These are phyloP conservation scores for Lasioglossum albipes DNA, from an alignment of 1,140 invertebrate genomes.

Conservation along the genomic window DNA sequence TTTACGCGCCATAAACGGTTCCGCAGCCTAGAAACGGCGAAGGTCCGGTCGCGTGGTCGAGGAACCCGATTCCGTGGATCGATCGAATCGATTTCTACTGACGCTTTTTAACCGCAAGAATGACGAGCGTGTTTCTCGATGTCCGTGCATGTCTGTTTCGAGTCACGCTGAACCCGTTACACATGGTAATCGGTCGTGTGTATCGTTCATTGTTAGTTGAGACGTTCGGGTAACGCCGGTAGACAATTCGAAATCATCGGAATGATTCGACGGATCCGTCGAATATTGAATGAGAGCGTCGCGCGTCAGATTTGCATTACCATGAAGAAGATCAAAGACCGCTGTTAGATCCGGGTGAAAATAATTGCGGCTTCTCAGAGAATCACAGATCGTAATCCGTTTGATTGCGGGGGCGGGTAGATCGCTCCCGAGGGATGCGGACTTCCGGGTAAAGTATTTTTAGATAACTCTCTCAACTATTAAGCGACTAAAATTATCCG, in stretches of 20 bases:
- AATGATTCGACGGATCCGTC: constrained; percentile 53
- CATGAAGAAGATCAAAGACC: not conserved
- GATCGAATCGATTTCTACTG: not conserved
- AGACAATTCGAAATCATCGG: constrained; percentile 54
- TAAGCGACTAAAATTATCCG: too few relatives aligned
- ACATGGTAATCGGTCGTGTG: constrained; percentile 8
- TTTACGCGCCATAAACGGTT: too few relatives aligned
- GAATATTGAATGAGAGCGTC: constrained; percentile 26
- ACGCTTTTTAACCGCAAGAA: not conserved
- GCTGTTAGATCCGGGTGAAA: not conserved
- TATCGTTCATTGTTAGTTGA: constrained; percentile 8
- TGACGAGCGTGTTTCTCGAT: not conserved
- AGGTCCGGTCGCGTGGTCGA: too few relatives aligned
- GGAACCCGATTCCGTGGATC: too few relatives aligned
- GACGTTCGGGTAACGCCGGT: constrained; percentile 2
- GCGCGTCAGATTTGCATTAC: constrained; percentile 23
- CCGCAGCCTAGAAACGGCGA: too few relatives aligned
- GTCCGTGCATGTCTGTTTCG: not conserved
- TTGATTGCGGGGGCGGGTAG: too few relatives aligned
- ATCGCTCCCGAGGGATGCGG: too few relatives aligned
- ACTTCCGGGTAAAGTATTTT: too few relatives aligned
- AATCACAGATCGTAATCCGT: not conserved
- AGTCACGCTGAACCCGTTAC: constrained; percentile 11
- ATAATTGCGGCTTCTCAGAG: not conserved
- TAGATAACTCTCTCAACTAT: too few relatives aligned